phyloP scores from a whole-genome alignment of 1,140 invertebrate species.

The Notospermus geniculatus region DNA sequence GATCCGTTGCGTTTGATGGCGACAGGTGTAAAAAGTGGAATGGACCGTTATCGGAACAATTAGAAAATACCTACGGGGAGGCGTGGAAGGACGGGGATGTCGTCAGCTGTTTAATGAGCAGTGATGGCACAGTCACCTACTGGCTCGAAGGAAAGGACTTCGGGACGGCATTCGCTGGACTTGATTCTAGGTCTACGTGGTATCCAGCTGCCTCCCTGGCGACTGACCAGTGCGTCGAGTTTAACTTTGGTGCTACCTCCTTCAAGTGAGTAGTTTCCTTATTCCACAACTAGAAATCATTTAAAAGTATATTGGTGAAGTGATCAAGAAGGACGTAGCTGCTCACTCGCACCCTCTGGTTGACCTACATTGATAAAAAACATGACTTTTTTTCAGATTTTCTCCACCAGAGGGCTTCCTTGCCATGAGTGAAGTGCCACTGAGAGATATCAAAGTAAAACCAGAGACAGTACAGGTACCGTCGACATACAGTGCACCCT shows the following conservation, averaged over 20 bases:
- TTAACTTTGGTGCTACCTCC: not conserved
- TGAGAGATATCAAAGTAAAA: no score
- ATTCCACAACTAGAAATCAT: no score
- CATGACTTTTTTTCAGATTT: no score
- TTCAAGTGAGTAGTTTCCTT: not conserved
- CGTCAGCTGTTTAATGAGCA: conserved; percentile 5
- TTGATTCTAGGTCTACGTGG: no score
- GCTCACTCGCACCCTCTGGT: no score
- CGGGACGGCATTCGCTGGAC: not conserved
- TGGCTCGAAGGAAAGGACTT: conserved; percentile 3
- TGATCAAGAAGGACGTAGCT: no score
- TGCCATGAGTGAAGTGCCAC: no score
- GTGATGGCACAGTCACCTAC: not conserved
- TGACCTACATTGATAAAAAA: no score
- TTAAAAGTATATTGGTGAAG: no score
- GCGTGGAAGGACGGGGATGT: conserved; percentile 5
- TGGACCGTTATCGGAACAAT: conserved; percentile 2
- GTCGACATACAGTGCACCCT: no score
- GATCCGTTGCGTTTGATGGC: conserved; percentile 10
- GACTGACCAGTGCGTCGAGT: not conserved
- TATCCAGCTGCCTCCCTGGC: not conserved
- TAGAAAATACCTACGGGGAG: conserved; percentile 7
- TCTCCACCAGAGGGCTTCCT: no score
- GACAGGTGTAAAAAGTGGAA: conserved; percentile 13
- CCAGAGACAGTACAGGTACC: no score